These are phyloP conservation scores for Drosophila jambulina DNA, from an alignment of 1,140 invertebrate species.

Conservation along the genomic window DNA sequence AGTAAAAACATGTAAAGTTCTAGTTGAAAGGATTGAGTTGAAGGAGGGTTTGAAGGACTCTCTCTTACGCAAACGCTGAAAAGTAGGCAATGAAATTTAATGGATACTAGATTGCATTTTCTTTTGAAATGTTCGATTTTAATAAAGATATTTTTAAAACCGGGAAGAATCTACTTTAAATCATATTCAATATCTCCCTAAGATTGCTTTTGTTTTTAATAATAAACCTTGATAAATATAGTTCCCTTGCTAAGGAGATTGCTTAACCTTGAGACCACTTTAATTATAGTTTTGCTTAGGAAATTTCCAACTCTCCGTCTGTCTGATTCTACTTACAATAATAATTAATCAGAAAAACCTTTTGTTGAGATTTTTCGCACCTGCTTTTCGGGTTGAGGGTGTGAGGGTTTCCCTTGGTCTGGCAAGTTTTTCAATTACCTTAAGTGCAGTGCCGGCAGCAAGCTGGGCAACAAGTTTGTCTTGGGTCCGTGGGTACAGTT, in stretches of 20 bases:
- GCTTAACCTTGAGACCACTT: conserved; percentile 33
- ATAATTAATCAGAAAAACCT: conserved; percentile 43
- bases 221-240: too few relatives aligned
- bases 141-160: neutral
- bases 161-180: neutral
- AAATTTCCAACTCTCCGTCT: neutral
- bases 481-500: conserved; percentile 60
- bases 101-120: neutral
- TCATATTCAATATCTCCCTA: too few relatives aligned
- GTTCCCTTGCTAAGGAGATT: too few relatives aligned
- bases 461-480: conserved; percentile 62
- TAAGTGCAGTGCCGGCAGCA: conserved; percentile 49
- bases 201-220: too few relatives aligned
- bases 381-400: conserved; percentile 5
- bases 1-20: neutral
- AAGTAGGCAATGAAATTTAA: neutral
- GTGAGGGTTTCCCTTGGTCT: conserved; percentile 6
- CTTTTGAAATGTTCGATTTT: too few relatives aligned
- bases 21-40: neutral
- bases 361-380: conserved; percentile 37
- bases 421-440: conserved; percentile 72
- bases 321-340: neutral
- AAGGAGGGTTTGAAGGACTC: neutral
- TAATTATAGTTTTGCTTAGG: conserved; percentile 42
- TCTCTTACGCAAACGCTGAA: neutral